A percentile compares a stretch with the other conserved stretches of the same genome.
Evolutionary conservation across 2,113 vertebrate species (phyloP).

Genomic region (Maccullochella peelii): DNA sequence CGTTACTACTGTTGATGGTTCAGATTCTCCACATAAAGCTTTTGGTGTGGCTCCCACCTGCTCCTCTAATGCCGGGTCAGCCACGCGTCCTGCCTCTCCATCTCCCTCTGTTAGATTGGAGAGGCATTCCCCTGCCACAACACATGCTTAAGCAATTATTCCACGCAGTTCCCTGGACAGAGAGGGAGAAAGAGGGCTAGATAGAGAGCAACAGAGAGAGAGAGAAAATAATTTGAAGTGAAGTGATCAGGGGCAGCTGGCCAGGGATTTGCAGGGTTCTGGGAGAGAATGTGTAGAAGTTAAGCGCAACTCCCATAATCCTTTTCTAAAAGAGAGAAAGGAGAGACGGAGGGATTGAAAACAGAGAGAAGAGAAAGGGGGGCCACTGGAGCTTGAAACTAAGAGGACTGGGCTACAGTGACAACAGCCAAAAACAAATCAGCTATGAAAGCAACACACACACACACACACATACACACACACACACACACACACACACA

Average conservation of each 20-base stretch:
- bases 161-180: conserved; percentile 74
- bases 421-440: conserved; percentile 71
- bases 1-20: conserved; percentile 13
- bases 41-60: conserved; percentile 67
- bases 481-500: conserved; percentile 46
- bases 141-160: conserved; percentile 85
- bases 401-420: conserved; percentile 62
- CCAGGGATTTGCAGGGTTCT: conserved; percentile 75
- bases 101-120: conserved; percentile 47
- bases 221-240: conserved; percentile 73
- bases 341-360: conserved; percentile 51
- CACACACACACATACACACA: conserved; percentile 48
- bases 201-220: conserved; percentile 43
- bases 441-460: conserved; percentile 51
- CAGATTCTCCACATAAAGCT: conserved; percentile 11
- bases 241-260: conserved; percentile 77
- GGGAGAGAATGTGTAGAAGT: conserved; percentile 77
- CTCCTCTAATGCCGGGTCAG: conserved; percentile 68
- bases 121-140: conserved; percentile 72
- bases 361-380: conserved; percentile 38
- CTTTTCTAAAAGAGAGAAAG: conserved; percentile 70
- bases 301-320: conserved; percentile 79
- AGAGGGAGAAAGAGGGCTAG: conserved; percentile 54
- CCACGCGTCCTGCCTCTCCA: conserved; percentile 51
- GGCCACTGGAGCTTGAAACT: conserved; percentile 26